Evolutionary conservation across 2,113 vertebrate species (phyloP).

Genomic region (Narcine bancroftii): DNA sequence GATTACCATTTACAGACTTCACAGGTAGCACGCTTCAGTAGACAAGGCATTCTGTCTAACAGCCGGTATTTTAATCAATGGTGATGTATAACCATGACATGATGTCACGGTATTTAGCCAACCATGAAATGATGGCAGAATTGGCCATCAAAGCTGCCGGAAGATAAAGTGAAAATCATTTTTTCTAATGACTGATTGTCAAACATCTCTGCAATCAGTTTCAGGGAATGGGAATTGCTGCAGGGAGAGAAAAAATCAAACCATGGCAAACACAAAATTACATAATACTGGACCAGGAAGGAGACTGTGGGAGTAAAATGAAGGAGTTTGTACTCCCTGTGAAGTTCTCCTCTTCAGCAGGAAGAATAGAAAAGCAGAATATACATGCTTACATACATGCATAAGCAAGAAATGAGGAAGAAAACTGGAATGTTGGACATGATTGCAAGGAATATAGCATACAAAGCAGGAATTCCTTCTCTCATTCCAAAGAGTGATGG

Average conservation of each 20-base stretch:
- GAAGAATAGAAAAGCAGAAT: background rate
- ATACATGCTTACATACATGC: too few relatives aligned
- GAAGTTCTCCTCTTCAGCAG: background rate
- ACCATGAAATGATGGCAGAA: constrained; percentile 29
- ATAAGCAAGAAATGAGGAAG: too few relatives aligned
- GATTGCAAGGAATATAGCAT: too few relatives aligned
- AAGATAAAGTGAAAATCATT: background rate
- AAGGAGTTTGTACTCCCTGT: background rate
- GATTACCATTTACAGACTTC: constrained; percentile 17
- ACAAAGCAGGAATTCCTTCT: too few relatives aligned
- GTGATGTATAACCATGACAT: constrained; percentile 15
- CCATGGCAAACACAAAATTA: background rate
- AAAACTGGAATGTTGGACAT: too few relatives aligned
- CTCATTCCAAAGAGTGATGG: too few relatives aligned
- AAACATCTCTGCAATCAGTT: background rate
- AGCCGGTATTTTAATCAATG: background rate
- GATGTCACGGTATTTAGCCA: constrained; percentile 1
- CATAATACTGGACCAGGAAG: background rate
- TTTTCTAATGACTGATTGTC: background rate
- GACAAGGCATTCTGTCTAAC: constrained; percentile 17
- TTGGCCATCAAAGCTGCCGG: constrained; percentile 15
- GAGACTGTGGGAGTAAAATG: background rate
- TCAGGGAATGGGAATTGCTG: background rate
- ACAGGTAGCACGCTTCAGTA: background rate
- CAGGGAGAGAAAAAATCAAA: background rate